Percentiles rank a stretch among this genome's conserved stretches.
Conservation (phyloP, 2,113 vertebrate genomes). For the Tiliqua scincoides region DNA sequence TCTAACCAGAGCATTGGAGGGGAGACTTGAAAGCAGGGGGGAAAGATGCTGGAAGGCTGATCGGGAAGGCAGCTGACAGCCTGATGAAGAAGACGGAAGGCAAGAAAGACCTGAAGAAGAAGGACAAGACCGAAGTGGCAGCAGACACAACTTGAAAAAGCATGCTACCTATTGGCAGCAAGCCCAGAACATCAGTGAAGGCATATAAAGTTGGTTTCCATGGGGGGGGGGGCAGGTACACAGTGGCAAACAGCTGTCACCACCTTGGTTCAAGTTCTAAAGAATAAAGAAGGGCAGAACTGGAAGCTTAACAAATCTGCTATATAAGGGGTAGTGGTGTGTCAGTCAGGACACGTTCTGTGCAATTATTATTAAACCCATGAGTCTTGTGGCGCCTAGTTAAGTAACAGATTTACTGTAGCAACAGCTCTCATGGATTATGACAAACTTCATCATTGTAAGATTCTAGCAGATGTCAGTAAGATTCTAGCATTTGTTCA, state of each 20-base stretch:
- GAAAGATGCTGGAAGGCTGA: neutral
- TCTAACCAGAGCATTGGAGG: neutral
- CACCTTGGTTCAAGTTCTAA: neutral
- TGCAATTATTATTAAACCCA: no score
- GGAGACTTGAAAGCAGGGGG: neutral
- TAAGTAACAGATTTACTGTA: neutral
- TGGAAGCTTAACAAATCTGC: neutral
- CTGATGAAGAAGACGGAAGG: neutral
- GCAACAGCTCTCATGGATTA: neutral
- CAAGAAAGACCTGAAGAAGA: neutral
- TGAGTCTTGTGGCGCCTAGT: neutral
- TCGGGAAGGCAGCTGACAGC: fast-evolving
- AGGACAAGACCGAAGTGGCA: neutral
- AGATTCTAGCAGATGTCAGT: no score
- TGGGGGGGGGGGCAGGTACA: no score
- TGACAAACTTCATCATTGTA: no score
- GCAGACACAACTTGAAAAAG: no score
- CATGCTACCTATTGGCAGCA: no score
- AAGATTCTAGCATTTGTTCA: no score
- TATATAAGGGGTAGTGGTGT: neutral
- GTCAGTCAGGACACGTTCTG: neutral
- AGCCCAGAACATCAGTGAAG: no score
- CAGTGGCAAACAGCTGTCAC: neutral
- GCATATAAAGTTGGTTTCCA: no score
- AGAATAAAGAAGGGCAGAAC: neutral